These are phyloP conservation scores for Pocota personata DNA, from an alignment of 2,888 invertebrate species.

Conservation along the genomic window DNA sequence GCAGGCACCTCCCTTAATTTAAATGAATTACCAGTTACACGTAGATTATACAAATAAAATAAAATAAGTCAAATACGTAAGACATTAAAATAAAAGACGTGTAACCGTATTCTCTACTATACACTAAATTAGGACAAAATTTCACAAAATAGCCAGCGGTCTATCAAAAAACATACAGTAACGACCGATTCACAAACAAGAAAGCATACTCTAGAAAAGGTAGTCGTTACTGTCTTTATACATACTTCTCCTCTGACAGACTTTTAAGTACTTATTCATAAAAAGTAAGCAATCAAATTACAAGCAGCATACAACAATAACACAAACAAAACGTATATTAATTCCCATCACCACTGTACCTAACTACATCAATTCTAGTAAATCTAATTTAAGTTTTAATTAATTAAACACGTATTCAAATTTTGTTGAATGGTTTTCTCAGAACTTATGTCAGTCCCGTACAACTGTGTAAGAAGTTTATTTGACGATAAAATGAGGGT, in stretches of 20 bases:
- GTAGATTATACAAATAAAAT: too few relatives aligned
- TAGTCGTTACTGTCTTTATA: not conserved
- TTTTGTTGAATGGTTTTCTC: not conserved
- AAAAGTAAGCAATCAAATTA: not conserved
- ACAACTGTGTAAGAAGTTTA: not conserved
- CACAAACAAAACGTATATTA: too few relatives aligned
- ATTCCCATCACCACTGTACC: not conserved
- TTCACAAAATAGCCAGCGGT: conserved; percentile 21
- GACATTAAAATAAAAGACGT: too few relatives aligned
- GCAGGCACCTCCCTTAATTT: too few relatives aligned
- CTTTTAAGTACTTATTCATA: not conserved
- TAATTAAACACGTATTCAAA: not conserved
- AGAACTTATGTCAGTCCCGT: not conserved
- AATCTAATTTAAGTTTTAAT: not conserved
- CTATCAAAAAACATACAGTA: conserved; percentile 16
- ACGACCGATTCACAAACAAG: not conserved
- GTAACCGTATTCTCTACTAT: not conserved
- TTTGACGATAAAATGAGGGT: not conserved
- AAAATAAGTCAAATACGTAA: too few relatives aligned
- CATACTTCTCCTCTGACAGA: conserved; percentile 7
- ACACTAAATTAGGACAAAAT: not conserved
- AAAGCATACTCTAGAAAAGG: not conserved
- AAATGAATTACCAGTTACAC: too few relatives aligned
- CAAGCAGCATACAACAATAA: too few relatives aligned
- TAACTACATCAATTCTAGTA: not conserved